Conservation (phyloP, 2,888 invertebrate genomes). For the Diarsia rubi region DNA sequence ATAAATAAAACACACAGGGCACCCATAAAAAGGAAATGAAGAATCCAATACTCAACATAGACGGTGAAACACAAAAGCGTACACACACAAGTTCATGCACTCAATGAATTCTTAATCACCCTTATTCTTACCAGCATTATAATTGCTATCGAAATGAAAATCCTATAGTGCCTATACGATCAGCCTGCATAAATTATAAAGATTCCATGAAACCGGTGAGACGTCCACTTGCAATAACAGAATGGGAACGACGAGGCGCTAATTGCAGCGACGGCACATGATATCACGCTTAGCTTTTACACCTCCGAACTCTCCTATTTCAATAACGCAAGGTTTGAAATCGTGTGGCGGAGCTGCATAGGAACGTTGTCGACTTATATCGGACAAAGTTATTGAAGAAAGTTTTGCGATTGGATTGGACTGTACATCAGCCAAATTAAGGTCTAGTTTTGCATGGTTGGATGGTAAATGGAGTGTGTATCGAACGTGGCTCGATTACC, state of each 20-base stretch:
- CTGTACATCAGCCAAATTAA: conserved; percentile 19
- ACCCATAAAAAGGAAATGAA: background rate
- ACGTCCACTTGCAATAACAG: conserved; percentile 66
- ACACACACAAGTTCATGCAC: background rate
- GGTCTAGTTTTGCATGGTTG: conserved; percentile 30
- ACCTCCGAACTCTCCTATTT: conserved; percentile 6
- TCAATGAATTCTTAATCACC: conserved; percentile 30
- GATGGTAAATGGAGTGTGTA: conserved; percentile 30
- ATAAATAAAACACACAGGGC: background rate
- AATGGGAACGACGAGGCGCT: conserved; percentile 70
- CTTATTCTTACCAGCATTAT: conserved; percentile 30
- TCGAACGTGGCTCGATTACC: conserved; percentile 67
- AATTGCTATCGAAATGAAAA: conserved; percentile 36
- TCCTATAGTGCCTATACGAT: conserved; percentile 39
- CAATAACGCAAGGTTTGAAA: conserved; percentile 24
- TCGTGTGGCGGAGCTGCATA: conserved; percentile 35
- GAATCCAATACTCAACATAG: background rate
- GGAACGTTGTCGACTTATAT: conserved; percentile 59
- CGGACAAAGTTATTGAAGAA: conserved; percentile 63
- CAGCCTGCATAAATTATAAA: conserved; percentile 54
- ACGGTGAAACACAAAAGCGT: background rate
- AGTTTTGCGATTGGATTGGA: conserved; percentile 40
- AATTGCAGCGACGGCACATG: conserved; percentile 70
- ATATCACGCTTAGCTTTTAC: conserved; percentile 53
- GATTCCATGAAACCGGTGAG: conserved; percentile 42